A percentile compares a stretch with the other conserved stretches of the same genome.
phyloP scores from a whole-genome alignment of 2,113 vertebrate species.

The Anser cygnoides region DNA sequence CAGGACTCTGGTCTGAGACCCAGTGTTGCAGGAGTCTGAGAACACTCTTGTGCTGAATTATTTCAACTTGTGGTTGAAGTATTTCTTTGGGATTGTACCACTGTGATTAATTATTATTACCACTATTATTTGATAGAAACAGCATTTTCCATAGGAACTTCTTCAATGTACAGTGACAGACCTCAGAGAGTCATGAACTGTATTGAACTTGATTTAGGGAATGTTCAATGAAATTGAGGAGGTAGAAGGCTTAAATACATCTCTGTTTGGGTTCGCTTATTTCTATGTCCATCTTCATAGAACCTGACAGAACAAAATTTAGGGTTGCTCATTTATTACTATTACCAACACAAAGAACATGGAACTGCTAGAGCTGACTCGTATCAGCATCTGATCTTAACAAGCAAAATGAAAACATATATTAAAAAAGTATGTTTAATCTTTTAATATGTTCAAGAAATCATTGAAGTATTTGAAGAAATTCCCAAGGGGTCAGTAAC shows the following conservation, averaged over 20 bases:
- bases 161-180: not conserved
- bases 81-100: not conserved
- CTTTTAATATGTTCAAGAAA: not conserved
- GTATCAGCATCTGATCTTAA: not conserved
- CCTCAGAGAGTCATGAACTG: fast-evolving
- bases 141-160: not conserved
- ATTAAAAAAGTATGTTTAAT: not conserved
- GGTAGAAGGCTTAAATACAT: not conserved
- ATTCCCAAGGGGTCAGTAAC: not conserved
- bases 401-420: not conserved
- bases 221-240: not conserved
- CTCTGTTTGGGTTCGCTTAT: not conserved
- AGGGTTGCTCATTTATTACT: not conserved
- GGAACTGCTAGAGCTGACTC: not conserved
- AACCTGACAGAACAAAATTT: not conserved
- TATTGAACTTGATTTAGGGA: not conserved
- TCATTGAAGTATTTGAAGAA: not conserved
- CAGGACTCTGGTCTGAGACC: not conserved
- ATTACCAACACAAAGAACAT: not conserved
- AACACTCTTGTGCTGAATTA: not conserved
- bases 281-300: not conserved
- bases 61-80: not conserved
- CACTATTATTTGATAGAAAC: not conserved
- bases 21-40: not conserved
- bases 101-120: not conserved